These are phyloP conservation scores for Diachasmimorpha longicaudata DNA, from an alignment of 1,140 invertebrate species.

Conservation along the genomic window DNA sequence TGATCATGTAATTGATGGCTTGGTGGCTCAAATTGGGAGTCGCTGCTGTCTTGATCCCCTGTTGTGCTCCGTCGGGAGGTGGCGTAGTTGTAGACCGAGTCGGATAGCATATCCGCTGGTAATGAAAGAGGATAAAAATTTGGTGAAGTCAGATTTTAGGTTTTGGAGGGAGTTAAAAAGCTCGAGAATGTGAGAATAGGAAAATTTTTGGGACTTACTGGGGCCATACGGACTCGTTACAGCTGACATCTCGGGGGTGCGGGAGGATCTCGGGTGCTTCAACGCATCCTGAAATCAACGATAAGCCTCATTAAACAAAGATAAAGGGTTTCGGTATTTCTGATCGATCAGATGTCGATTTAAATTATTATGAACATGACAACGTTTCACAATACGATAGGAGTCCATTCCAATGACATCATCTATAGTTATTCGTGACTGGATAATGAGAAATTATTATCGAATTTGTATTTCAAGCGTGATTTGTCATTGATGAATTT, in stretches of 20 bases:
- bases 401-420: constrained; percentile 11
- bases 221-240: constrained; percentile 63
- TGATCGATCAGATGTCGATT: not conserved
- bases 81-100: constrained; percentile 62
- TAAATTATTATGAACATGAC: constrained; percentile 8
- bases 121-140: constrained; percentile 14
- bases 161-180: not conserved
- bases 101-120: constrained; percentile 62
- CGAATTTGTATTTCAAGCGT: not conserved
- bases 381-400: not conserved
- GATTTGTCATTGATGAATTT: not conserved
- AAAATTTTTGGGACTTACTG: constrained; percentile 47
- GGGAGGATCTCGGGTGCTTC: constrained; percentile 31
- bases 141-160: not conserved
- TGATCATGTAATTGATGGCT: constrained; percentile 54
- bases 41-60: constrained; percentile 55
- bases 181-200: not conserved
- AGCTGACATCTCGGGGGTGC: constrained; percentile 57
- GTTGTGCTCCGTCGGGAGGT: constrained; percentile 52
- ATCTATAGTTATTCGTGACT: constrained; percentile 10
- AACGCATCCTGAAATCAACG: constrained; percentile 57
- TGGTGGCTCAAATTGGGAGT: constrained; percentile 54
- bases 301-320: constrained; percentile 11
- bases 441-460: constrained; percentile 24
- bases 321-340: not conserved